phyloP scores from a whole-genome alignment of 2,113 vertebrate genomes.

The Vulpes lagopus region DNA sequence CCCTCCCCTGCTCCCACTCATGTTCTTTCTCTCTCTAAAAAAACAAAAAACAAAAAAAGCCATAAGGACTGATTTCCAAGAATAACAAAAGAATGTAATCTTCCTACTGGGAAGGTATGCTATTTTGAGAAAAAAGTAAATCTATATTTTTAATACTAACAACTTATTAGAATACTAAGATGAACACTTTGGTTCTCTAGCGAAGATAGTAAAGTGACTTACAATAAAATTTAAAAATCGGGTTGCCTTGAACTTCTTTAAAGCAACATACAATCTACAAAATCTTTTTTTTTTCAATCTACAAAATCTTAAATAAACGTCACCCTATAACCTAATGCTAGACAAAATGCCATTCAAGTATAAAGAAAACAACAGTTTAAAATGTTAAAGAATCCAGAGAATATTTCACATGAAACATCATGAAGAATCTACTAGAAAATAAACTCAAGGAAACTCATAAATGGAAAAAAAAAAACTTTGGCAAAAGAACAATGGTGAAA shows the following conservation, averaged over 20 bases:
- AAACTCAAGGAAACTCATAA: background rate
- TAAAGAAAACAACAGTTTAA: constrained; percentile 45
- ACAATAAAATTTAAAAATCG: background rate
- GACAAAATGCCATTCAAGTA: background rate
- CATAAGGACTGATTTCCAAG: background rate
- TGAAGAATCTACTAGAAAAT: background rate
- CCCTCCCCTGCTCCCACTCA: no score
- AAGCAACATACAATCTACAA: background rate
- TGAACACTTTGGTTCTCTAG: background rate
- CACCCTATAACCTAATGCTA: background rate
- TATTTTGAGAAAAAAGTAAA: background rate
- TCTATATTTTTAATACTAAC: background rate
- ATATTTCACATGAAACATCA: background rate
- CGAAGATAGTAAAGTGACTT: background rate
- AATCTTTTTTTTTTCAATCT: constrained; percentile 9
- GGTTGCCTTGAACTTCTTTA: background rate
- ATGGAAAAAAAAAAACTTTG: background rate
- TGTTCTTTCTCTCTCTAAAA: background rate
- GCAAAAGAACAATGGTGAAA: background rate
- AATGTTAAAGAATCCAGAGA: background rate
- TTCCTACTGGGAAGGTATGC: background rate
- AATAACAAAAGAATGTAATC: background rate
- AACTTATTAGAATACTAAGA: background rate
- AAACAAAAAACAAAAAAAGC: no score
- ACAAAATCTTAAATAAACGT: background rate